phyloP scores from a whole-genome alignment of 2,113 vertebrate species.

The Trochalopteron elliotii region DNA sequence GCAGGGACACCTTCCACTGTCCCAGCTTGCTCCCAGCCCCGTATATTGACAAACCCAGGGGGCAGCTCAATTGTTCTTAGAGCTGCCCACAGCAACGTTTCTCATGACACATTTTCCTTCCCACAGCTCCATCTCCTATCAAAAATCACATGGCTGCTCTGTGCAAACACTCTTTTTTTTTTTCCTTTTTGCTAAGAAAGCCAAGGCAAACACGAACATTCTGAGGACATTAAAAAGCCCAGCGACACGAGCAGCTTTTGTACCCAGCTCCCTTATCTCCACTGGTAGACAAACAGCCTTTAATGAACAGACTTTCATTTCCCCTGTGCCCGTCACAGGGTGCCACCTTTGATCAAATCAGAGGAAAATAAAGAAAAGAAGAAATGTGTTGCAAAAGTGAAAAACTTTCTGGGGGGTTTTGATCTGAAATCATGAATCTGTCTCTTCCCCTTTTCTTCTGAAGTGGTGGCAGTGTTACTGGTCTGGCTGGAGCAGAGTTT shows the following conservation, averaged over 20 bases:
- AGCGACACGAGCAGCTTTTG: neutral
- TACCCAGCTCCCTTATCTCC: neutral
- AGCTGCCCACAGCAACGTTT: neutral
- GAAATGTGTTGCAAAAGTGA: neutral
- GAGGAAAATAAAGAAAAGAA: neutral
- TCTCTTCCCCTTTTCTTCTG: neutral
- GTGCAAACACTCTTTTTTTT: neutral
- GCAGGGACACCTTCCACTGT: neutral
- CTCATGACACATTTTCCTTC: neutral
- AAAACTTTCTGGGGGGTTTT: neutral
- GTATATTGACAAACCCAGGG: fast-evolving
- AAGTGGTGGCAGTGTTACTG: fast-evolving
- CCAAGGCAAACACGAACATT: neutral
- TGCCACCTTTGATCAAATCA: neutral
- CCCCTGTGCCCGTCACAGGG: neutral
- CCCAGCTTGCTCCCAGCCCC: neutral
- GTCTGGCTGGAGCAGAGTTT: neutral
- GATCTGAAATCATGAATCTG: neutral
- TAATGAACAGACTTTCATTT: neutral
- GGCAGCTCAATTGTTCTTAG: neutral
- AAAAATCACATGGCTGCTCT: neutral
- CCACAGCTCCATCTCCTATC: neutral
- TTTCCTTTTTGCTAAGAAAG: neutral
- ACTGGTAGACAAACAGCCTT: neutral
- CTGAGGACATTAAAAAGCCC: neutral